Evolutionary conservation across 2,797 vertebrate genomes (phyloP).

Genomic region (Oceanodroma leucorhoa): DNA sequence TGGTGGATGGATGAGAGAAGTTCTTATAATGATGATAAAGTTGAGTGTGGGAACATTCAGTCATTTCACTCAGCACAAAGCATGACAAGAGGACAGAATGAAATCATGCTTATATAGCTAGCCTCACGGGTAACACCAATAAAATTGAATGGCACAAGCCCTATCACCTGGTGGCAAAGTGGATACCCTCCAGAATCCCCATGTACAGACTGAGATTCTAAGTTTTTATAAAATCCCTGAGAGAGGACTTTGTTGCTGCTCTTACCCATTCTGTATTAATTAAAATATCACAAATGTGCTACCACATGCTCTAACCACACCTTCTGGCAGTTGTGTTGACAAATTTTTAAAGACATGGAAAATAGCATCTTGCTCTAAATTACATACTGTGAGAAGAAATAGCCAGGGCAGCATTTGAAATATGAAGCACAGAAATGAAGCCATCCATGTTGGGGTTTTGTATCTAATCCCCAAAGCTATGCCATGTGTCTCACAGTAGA

Average conservation of each 20-base stretch:
- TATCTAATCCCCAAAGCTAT: not conserved
- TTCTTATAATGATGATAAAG: not conserved
- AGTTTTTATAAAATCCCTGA: not conserved
- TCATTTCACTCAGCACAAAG: not conserved
- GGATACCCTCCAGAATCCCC: not conserved
- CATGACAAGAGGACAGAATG: not conserved
- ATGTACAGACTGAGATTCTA: not conserved
- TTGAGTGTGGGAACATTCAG: rapidly evolving
- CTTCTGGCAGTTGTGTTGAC: not conserved
- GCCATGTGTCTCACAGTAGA: not conserved
- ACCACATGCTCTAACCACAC: not conserved
- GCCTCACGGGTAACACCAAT: not conserved
- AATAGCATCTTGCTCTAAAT: not conserved
- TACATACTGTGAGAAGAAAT: not conserved
- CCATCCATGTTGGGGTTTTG: not conserved
- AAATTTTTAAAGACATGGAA: not conserved
- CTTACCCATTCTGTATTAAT: not conserved
- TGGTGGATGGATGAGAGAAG: not conserved
- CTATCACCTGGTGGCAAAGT: not conserved
- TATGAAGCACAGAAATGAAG: not conserved
- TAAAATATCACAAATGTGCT: not conserved
- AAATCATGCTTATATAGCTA: not conserved
- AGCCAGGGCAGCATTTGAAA: not conserved
- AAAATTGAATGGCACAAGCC: not conserved
- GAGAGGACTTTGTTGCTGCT: not conserved